phyloP scores from a whole-genome alignment of 2,113 vertebrate genomes.

The Ginglymostoma cirratum region DNA sequence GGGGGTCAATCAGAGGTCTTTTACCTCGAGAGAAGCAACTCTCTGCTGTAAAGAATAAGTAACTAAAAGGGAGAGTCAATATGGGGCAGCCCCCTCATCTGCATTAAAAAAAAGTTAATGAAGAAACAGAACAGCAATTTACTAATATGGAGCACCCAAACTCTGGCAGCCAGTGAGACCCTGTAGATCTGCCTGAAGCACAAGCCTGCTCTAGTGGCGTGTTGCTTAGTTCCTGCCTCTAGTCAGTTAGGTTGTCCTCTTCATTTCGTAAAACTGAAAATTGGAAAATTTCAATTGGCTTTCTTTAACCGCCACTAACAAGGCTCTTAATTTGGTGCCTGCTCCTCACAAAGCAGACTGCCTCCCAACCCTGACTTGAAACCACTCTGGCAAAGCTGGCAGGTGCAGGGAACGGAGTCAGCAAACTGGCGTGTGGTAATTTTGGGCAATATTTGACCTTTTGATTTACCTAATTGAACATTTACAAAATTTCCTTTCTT shows the following conservation, averaged over 20 bases:
- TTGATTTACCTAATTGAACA: not conserved
- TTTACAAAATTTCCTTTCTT: not conserved
- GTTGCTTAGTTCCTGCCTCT: not conserved
- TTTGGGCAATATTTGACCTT: not conserved
- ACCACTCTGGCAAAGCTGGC: not conserved
- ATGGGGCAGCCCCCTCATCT: no score
- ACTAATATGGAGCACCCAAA: not conserved
- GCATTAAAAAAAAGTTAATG: no score
- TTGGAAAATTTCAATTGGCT: not conserved
- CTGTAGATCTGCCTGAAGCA: not conserved
- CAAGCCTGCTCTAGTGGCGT: not conserved
- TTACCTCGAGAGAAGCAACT: not conserved
- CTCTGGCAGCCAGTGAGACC: not conserved
- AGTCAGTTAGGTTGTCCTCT: not conserved
- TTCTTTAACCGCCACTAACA: not conserved
- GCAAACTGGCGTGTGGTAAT: not conserved
- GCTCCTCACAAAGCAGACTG: no score
- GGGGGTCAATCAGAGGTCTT: not conserved
- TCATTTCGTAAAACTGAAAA: not conserved
- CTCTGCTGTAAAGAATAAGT: no score
- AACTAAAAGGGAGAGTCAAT: not conserved
- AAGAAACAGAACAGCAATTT: not conserved
- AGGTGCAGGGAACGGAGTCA: not conserved
- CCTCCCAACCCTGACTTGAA: no score
- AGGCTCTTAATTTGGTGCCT: not conserved